These are phyloP conservation scores for Anser cygnoides DNA, from an alignment of 2,113 vertebrate genomes.

Conservation along the genomic window DNA sequence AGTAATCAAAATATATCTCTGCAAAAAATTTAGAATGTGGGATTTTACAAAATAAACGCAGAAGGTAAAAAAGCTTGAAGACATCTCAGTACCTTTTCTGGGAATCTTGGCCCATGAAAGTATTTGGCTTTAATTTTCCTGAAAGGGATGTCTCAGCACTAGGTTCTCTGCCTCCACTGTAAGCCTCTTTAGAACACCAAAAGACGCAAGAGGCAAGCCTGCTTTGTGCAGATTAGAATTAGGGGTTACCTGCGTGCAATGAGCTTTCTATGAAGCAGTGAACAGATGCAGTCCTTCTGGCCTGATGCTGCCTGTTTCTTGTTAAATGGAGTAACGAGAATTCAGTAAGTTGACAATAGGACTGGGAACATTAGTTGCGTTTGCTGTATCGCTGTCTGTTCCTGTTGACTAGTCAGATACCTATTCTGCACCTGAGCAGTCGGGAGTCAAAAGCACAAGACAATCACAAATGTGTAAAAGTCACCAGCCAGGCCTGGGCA, in stretches of 20 bases:
- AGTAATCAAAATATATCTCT: slow-evolving; percentile 85
- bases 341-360: background rate
- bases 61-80: slow-evolving; percentile 68
- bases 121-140: slow-evolving; percentile 62
- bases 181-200: slow-evolving; percentile 27
- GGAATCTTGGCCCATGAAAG: slow-evolving; percentile 10
- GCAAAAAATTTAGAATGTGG: slow-evolving; percentile 77
- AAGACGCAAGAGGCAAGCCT: background rate
- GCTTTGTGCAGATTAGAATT: slow-evolving; percentile 11
- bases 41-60: slow-evolving; percentile 74
- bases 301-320: background rate
- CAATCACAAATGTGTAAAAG: background rate
- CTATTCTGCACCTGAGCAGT: background rate
- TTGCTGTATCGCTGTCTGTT: background rate
- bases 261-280: background rate
- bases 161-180: background rate
- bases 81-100: slow-evolving; percentile 66
- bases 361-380: background rate
- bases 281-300: background rate
- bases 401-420: background rate
- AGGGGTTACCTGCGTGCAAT: background rate
- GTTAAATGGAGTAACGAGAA: background rate
- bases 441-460: background rate
- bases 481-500: slow-evolving; percentile 21
- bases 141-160: slow-evolving; percentile 18